Evolutionary conservation across 2,888 invertebrate species (phyloP), one percentile per base, ranked within the genome.

Genomic region (Phragmatobia fuliginosa): DNA sequence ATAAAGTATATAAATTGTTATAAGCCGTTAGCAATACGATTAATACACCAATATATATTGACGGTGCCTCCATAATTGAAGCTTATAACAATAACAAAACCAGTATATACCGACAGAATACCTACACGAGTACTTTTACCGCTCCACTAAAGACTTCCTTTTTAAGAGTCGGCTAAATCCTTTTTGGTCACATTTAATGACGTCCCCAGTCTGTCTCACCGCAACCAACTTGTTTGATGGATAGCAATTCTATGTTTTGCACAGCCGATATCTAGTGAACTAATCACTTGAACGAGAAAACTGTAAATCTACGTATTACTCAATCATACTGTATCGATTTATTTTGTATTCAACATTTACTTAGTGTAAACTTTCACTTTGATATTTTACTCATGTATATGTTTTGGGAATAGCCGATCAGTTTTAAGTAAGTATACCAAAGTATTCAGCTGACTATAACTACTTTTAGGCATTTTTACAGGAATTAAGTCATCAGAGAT

Each of bases 151-250:
- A 91, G 85, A 86, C 83, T 89, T 88, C 92, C 91, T 87, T 93
- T 91, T 88, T 89, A 87, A 92, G 92, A 89, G 84, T 82, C 84
- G 86, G 85, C 88, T 86, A 92, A 92, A 91, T 90, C 93, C 92
- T 92, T 92, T 92, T 93, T 80, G 91, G 93, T 93, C 91, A 88
- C 88, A 91, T 93, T 93, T 93, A 93, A 93, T 92, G 92, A 92
- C 91, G 91, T 86, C 82, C n/a, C 86, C 83, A 88, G 88, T 86
- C 89, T 85, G 85, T 85, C 85, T 83, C 80, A 83, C 81, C 83
- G 85, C 85, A 84, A 84, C 83, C 83, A 87, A 88, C 88, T 88
- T 83, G 91, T 90, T 92, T 92, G 92, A 92, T 91, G 89, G 89
- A 93, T 92, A 87, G 87, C 82, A 84, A 88, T 87, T 84, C 82